Evolutionary conservation across 2,888 invertebrate species (phyloP).

Genomic region (Anaspis maculata): DNA sequence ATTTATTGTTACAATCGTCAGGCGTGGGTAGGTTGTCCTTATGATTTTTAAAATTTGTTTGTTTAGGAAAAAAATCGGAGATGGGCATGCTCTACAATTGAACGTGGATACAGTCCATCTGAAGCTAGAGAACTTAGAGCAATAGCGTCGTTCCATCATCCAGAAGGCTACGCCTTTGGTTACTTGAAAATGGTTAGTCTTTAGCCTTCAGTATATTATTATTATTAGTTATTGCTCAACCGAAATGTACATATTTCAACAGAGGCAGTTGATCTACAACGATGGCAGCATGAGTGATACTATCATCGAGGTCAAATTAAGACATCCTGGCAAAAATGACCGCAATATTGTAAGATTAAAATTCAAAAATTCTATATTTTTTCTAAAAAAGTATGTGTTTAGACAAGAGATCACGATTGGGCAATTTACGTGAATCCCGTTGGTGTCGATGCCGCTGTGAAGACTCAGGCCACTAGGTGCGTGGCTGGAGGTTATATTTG

Average conservation of each 20-base stretch:
- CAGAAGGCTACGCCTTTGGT: constrained; percentile 75
- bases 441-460: constrained; percentile 82
- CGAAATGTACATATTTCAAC: too few relatives aligned
- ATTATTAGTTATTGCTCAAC: not conserved
- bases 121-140: constrained; percentile 80
- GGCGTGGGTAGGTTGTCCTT: too few relatives aligned
- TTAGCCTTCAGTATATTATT: constrained; percentile 1
- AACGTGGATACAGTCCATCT: constrained; percentile 79
- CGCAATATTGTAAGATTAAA: constrained; percentile 58
- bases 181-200: constrained; percentile 68
- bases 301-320: constrained; percentile 76
- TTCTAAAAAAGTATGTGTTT: constrained; percentile 28
- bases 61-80: constrained; percentile 51
- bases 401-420: constrained; percentile 83
- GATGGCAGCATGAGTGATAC: constrained; percentile 86
- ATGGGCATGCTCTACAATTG: constrained; percentile 80
- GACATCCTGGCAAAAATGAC: constrained; percentile 81
- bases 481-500: constrained; percentile 86
- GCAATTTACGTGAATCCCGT: constrained; percentile 86
- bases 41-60: too few relatives aligned
- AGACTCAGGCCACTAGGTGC: constrained; percentile 70
- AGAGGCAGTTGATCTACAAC: constrained; percentile 78
- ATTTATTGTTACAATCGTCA: constrained; percentile 2
- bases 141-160: constrained; percentile 88
- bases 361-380: not conserved